Conservation (phyloP, 2,797 vertebrate genomes). For the Brachymystax lenok region DNA sequence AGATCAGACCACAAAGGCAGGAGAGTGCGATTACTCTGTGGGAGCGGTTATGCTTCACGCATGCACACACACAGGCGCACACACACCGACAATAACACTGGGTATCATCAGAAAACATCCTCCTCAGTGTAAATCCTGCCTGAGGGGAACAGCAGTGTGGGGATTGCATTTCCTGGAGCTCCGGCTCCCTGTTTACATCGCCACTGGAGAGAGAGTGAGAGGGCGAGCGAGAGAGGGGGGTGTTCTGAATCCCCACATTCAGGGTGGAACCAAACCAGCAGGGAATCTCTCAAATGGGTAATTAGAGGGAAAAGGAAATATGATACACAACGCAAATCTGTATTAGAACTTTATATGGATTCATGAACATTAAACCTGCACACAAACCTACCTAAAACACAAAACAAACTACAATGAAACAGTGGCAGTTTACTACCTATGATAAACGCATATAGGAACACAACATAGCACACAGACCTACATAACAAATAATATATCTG, state of each 20-base stretch:
- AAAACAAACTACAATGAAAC: neutral
- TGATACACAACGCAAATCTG: neutral
- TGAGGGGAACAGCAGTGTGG: slow-evolving; percentile 61
- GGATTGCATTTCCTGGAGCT: slow-evolving; percentile 74
- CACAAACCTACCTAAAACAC: neutral
- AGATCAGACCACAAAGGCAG: slow-evolving; percentile 60
- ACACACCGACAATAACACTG: slow-evolving; percentile 36
- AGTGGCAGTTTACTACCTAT: neutral
- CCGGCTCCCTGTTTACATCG: slow-evolving; percentile 70
- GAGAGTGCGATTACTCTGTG: slow-evolving; percentile 50
- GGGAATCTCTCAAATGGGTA: neutral
- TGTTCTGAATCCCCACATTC: slow-evolving; percentile 67
- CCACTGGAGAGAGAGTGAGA: slow-evolving; percentile 45
- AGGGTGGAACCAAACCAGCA: slow-evolving; percentile 40
- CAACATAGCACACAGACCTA: no score
- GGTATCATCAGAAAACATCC: slow-evolving; percentile 63
- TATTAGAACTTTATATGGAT: neutral
- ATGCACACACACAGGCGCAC: slow-evolving; percentile 16
- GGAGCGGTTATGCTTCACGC: slow-evolving; percentile 14
- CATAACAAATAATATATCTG: no score
- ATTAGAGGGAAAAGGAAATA: neutral
- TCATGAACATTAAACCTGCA: neutral
- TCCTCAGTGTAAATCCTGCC: slow-evolving; percentile 68
- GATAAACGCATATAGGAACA: no score
- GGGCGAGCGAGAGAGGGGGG: slow-evolving; percentile 42